Base-by-base conservation (phyloP, 2,797 vertebrate genomes). In the Ataeniobius toweri region DNA sequence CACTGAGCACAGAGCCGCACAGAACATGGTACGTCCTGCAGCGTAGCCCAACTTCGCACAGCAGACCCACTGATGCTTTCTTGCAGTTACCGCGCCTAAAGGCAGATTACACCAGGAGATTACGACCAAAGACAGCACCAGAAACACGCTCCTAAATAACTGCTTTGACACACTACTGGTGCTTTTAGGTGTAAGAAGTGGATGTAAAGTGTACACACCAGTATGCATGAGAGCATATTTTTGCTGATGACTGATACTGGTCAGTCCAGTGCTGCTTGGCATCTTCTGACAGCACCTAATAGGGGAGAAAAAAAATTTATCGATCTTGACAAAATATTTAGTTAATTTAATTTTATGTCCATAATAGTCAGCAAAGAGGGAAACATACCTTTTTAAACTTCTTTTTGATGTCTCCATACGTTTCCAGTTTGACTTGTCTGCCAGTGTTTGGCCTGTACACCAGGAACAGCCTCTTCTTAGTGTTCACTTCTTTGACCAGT, bases 371-470 rank as follows among this genome's bases (percentile, higher is more conserved):
- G 2, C 8, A 61, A 80, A 58, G 0, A 61, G 50, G 0, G 7
- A 3, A 6, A 4, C 13, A 2, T 0, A 99, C 98, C 97, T 99
- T 99, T 89, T 99, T 99, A 41, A 98, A 99, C 93, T 97, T 98
- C 93, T 99, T 99, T 93, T 96, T 98, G 82, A 99, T 96, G 90
- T 99, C 98, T 9, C 93, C 80, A 51, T 97, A 97, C 0, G 95
- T 96, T 95, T 99, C 98, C 91, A 99, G 93, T 90, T 99, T 99
- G 76, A 99, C 94, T 85, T 99, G 98, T 71, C 97, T 96, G 83
- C 98, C 98, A 1, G 98, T 99, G 95, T 99, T 99, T 76, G 98
- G 98, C 93, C 98, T 95, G 93, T 98, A 96, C 41, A 99, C 96
- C 93, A 99, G 95, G 92, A 99, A 99, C 79, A 99, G 96, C 86